Evolutionary conservation across 2,888 invertebrate genomes (phyloP), one percentile per base, ranked within the genome.

Genomic region (Caenorhabditis panamensis): DNA sequence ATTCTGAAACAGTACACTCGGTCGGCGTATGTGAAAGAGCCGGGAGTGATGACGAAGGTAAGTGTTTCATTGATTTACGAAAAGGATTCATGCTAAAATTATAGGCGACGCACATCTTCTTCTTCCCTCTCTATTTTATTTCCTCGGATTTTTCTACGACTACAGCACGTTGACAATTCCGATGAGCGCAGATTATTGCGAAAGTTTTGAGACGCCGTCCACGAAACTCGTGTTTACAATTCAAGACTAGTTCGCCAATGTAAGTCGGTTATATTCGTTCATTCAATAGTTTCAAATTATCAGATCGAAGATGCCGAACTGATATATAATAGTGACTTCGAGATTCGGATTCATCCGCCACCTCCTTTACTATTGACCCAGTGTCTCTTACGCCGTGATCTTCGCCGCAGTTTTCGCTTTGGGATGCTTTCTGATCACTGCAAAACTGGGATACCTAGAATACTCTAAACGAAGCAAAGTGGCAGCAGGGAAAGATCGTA

Each of bases 241-340:
- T 56, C 89, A 89, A 49, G 89, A 88, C 69, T 84, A 87, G 63
- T 88, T 85, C 76, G 86, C 88, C 2, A 87, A 88, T 82, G 89
- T 89, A 37, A 63, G 59, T 62, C 31, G 37, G 54, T 67, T 28
- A 41, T n/a, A 61, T n/a, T 63, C 8, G 24, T 26, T 18, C 31
- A 44, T 54, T 26, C 20, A n/a, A n/a, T n/a, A 24, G 22, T 28
- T 37, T 56, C 26, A 47, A 13, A 31, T 31, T 31, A 83, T n/a
- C 66, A 87, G 87, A 75, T 86, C 24, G 87, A 87, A 61, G 69
- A 82, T 16, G 86, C 86, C 13, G 67, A 82, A 18, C 51, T 87
- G 4, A 59, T n/a, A n/a, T n/a, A n/a, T n/a, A n/a, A n/a, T 81
- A 9, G 79, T 88, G n/a, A 75, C 82, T 13, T 88, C 89, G 6